Conservation (phyloP, 2,797 vertebrate species). For the Dallia pectoralis region DNA sequence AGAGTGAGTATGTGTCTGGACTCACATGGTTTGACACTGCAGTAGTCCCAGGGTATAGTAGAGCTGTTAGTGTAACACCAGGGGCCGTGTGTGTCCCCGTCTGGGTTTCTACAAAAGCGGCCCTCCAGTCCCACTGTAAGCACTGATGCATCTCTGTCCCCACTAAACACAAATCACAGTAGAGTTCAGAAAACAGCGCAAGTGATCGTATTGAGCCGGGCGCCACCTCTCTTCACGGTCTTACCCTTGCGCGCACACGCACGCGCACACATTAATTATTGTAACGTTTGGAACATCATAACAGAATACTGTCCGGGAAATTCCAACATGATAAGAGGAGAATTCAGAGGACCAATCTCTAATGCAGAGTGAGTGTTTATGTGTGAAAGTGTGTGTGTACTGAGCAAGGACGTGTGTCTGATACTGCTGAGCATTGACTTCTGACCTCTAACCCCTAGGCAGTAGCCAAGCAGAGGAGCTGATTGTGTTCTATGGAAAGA, state of each 20-base stretch:
- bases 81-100: slow-evolving; percentile 93
- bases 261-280: slow-evolving; percentile 24
- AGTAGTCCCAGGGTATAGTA: slow-evolving; percentile 94
- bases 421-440: slow-evolving; percentile 26
- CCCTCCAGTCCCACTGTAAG: slow-evolving; percentile 77
- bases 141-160: slow-evolving; percentile 57
- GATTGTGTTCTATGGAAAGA: slow-evolving; percentile 51
- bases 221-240: slow-evolving; percentile 23
- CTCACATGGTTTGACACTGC: slow-evolving; percentile 91
- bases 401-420: slow-evolving; percentile 36
- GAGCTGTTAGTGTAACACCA: slow-evolving; percentile 97
- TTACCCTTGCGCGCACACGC: slow-evolving; percentile 47
- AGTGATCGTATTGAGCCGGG: not conserved
- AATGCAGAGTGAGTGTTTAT: slow-evolving; percentile 12
- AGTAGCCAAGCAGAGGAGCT: slow-evolving; percentile 51
- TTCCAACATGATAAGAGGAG: slow-evolving; percentile 20
- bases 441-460: slow-evolving; percentile 56
- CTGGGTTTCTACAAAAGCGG: slow-evolving; percentile 94
- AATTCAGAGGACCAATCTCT: not conserved
- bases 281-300: slow-evolving; percentile 22
- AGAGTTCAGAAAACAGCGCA: not conserved
- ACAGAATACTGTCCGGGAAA: slow-evolving; percentile 32
- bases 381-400: slow-evolving; percentile 19
- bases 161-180: slow-evolving; percentile 47
- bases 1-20: slow-evolving; percentile 32